A percentile compares a stretch with the other conserved stretches of the same genome.
phyloP scores from a whole-genome alignment of 1,140 invertebrate species.

The Lucilia sericata region DNA sequence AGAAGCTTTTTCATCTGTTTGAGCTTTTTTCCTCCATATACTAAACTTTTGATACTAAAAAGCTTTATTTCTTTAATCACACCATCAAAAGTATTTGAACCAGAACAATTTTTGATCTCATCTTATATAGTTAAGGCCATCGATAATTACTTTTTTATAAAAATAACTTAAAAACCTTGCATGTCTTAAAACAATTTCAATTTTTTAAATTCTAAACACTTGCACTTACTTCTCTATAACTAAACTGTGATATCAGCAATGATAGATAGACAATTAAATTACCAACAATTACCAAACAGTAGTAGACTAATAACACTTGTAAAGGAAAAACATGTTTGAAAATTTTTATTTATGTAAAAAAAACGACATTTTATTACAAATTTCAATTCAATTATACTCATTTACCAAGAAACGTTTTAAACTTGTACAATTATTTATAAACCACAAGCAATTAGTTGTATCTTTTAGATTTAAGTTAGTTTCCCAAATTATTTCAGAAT shows the following conservation, averaged over 20 bases:
- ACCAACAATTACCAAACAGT: not conserved
- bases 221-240: not conserved
- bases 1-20: too few relatives aligned
- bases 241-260: not conserved
- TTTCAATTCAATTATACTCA: conserved; percentile 28
- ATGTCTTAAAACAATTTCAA: not conserved
- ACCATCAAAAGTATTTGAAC: too few relatives aligned
- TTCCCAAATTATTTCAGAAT: conserved; percentile 10
- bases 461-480: not conserved
- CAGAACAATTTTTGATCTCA: too few relatives aligned
- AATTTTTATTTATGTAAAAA: too few relatives aligned
- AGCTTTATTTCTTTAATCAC: too few relatives aligned
- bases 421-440: conserved; percentile 27
- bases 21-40: too few relatives aligned
- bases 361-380: not conserved
- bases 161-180: not conserved
- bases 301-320: not conserved
- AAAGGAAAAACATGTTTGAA: not conserved
- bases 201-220: not conserved
- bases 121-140: too few relatives aligned
- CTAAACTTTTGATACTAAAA: too few relatives aligned
- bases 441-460: not conserved
- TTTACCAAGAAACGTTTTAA: conserved; percentile 16
- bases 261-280: conserved; percentile 7
- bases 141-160: not conserved